Evolutionary conservation across 2,797 vertebrate genomes (phyloP), one percentile per base, ranked within the genome.

Genomic region (Antrozous pallidus): DNA sequence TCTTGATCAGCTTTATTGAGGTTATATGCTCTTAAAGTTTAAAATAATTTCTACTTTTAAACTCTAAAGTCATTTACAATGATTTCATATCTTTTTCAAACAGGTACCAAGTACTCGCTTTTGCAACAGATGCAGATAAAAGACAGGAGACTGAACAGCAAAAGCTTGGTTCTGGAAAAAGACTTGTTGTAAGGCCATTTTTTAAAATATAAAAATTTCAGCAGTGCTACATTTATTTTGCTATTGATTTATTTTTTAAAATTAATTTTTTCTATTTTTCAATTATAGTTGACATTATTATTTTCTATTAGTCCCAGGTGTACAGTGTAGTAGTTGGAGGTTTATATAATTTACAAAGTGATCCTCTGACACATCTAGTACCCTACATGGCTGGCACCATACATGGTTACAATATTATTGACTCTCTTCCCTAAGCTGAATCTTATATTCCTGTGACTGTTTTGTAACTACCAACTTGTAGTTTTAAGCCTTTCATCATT

Each of bases 81-180:
- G 95, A 90, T 95, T 78, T 18, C 7, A 42, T 91, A 14, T 81
- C 31, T 84, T 58, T 94, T 58, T 94, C 87, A 77, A 92, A 97
- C 98, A 99, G 99, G 98, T 99, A 99, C 88, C 99, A 99, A 98
- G 99, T 99, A n/a, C 98, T 99, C 96, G 99, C 99, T n/a, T 99
- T 99, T 97, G 99, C 99, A 0, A 99, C 99, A n/a, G 99, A 99
- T 78, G 99, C 99, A 81, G 99, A 99, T 97, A 98, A 97, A 96
- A 99, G 98, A 94, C 98, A 99, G 96, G 99, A 99, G 96, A 96
- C 98, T 0, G 99, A 99, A 54, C 98, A 98, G 91, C 99, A 99
- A 75, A 98, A 98, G 94, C 98, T 98, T 97, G 98, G 98, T 13
- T 98, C 99, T 97, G 99, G 99, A 96, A 99, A 99, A 98, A 99